phyloP scores from a whole-genome alignment of 1,140 invertebrate genomes.

The Pseudoatta argentina region DNA sequence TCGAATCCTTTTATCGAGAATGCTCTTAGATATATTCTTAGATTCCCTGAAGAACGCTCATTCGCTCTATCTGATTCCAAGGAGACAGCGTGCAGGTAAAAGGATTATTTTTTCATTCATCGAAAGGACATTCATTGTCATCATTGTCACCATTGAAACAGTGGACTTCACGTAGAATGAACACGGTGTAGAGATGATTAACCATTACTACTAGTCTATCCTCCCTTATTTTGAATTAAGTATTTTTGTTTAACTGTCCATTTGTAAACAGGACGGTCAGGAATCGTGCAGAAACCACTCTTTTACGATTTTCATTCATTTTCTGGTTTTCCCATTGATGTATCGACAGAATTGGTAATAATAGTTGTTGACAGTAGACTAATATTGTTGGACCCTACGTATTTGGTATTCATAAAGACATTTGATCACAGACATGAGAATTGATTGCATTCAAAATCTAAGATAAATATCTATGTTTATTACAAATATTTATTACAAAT shows the following conservation, averaged over 20 bases:
- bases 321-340: conserved; percentile 29
- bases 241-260: conserved; percentile 67
- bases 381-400: conserved; percentile 60
- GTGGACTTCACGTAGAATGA: conserved; percentile 70
- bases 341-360: conserved; percentile 13
- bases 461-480: background rate
- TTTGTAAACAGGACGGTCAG: conserved; percentile 64
- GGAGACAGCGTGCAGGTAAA: conserved; percentile 47
- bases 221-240: background rate
- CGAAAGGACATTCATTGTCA: background rate
- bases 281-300: background rate
- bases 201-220: background rate
- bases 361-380: conserved; percentile 68
- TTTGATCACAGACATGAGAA: background rate
- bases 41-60: conserved; percentile 8
- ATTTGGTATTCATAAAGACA: conserved; percentile 4
- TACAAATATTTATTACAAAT: too few relatives aligned
- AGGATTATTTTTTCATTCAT: conserved; percentile 31
- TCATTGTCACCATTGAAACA: conserved; percentile 62
- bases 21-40: conserved; percentile 48
- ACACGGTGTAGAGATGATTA: conserved; percentile 60
- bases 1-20: background rate
- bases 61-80: conserved; percentile 35
- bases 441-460: background rate
- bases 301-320: background rate